Percentiles rank a stretch among this genome's conserved stretches.
Conservation (phyloP, 1,140 invertebrate genomes). For the Euura lappo region DNA sequence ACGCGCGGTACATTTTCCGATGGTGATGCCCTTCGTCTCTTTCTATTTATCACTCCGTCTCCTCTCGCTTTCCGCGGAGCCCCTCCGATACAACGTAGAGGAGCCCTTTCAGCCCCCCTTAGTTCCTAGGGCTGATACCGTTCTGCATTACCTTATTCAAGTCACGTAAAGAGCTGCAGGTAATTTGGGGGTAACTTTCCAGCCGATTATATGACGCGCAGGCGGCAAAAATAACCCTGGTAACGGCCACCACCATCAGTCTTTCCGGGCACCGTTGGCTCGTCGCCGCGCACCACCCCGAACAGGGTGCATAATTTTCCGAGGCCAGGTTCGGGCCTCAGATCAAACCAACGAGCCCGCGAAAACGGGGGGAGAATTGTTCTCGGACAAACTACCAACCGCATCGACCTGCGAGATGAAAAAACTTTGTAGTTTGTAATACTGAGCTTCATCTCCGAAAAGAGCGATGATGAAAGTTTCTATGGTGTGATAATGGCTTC, state of each 20-base stretch:
- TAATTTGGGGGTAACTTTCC: constrained; percentile 5
- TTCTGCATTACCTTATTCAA: constrained; percentile 10
- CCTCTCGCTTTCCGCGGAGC: neutral
- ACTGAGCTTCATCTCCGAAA: neutral
- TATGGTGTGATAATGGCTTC: neutral
- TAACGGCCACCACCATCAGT: neutral
- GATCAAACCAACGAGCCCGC: neutral
- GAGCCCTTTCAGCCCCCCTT: neutral
- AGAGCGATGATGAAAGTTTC: neutral
- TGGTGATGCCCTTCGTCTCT: neutral
- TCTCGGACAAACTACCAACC: neutral
- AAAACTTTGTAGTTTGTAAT: neutral
- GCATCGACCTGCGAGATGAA: neutral
- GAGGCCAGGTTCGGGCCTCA: neutral
- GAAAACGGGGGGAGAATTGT: neutral
- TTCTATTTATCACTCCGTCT: neutral
- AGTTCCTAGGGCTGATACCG: neutral
- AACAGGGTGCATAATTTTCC: neutral
- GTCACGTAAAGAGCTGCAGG: neutral
- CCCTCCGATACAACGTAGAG: neutral
- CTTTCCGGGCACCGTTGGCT: neutral
- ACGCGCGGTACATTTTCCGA: constrained; percentile 10
- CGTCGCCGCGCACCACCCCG: neutral
- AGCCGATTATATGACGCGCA: constrained; percentile 9
- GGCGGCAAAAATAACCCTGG: constrained; percentile 7